A percentile compares a stretch with the other conserved stretches of the same genome.
These are phyloP conservation scores for Cheiracanthium punctorium DNA, from an alignment of 2,888 invertebrate species.

Conservation along the genomic window DNA sequence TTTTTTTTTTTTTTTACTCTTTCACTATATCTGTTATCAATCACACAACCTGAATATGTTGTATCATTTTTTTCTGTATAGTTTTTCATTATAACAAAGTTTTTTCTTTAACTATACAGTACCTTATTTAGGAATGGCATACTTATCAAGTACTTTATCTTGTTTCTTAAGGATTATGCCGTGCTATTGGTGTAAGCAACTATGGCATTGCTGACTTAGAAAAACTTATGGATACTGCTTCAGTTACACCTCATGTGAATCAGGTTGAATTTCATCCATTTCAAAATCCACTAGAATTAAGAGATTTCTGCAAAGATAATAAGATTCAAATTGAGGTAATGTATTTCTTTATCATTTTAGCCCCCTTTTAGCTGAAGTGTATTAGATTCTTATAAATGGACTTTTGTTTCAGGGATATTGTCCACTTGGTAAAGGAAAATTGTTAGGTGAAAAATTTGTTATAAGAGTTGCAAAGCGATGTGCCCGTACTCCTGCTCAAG, in stretches of 20 bases:
- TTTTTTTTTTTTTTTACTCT: not conserved
- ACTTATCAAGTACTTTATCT: too few species aligned
- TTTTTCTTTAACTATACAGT: too few species aligned
- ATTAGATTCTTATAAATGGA: not conserved
- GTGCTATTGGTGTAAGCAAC: constrained; percentile 76
- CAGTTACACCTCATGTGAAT: constrained; percentile 75
- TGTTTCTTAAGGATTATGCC: constrained; percentile 74
- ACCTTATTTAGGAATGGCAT: too few species aligned
- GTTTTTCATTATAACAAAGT: too few species aligned
- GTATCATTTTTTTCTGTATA: too few species aligned
- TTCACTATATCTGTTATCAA: too few species aligned
- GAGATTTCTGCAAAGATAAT: constrained; percentile 74
- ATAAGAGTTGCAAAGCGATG: constrained; percentile 74
- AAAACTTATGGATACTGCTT: constrained; percentile 74
- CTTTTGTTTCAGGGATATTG: constrained; percentile 75
- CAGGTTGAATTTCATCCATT: constrained; percentile 77
- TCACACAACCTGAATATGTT: too few species aligned
- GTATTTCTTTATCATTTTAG: constrained; percentile 53
- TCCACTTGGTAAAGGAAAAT: constrained; percentile 76
- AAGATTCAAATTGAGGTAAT: constrained; percentile 74
- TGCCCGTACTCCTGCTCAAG: constrained; percentile 75
- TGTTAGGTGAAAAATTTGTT: constrained; percentile 74
- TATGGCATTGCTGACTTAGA: constrained; percentile 74
- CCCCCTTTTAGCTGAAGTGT: too few species aligned
- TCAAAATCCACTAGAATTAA: constrained; percentile 74